Conservation (phyloP, 1,140 invertebrate species). For the Calliphora vicina region DNA sequence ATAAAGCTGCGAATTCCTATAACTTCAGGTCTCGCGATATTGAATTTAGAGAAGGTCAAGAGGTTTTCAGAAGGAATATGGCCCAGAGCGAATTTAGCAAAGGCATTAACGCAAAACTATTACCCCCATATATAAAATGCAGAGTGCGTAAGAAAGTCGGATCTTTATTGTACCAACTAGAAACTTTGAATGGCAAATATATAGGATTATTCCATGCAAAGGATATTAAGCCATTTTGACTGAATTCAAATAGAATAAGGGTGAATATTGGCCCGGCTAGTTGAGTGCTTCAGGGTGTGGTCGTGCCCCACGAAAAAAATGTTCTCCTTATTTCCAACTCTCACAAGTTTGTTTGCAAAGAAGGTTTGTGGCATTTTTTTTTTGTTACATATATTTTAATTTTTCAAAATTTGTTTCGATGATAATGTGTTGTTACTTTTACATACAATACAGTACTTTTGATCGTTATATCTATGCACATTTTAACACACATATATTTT, state of each 20-base stretch:
- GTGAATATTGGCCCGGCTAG: not conserved
- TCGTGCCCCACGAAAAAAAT: not conserved
- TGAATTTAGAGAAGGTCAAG: not conserved
- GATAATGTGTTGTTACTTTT: too few species aligned
- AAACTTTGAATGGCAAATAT: constrained; percentile 14
- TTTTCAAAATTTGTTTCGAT: too few species aligned
- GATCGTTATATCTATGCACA: too few species aligned
- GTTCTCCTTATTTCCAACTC: constrained; percentile 7
- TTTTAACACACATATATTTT: too few species aligned
- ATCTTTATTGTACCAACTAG: not conserved
- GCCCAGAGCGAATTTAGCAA: constrained; percentile 32
- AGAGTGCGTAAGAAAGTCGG: constrained; percentile 22
- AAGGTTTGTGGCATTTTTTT: constrained; percentile 2
- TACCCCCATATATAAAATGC: constrained; percentile 26
- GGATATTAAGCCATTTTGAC: not conserved
- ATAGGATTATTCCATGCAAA: constrained; percentile 5
- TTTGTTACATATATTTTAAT: too few species aligned
- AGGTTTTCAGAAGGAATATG: constrained; percentile 19
- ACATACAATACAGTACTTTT: too few species aligned
- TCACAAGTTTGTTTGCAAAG: not conserved
- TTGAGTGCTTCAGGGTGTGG: not conserved
- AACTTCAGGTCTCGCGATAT: not conserved
- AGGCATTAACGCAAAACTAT: constrained; percentile 36
- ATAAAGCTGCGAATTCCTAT: constrained; percentile 7
- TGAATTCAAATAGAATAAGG: too few species aligned